A percentile compares a stretch with the other conserved stretches of the same genome.
phyloP scores from a whole-genome alignment of 2,113 vertebrate genomes.

The Pseudopodoces humilis region DNA sequence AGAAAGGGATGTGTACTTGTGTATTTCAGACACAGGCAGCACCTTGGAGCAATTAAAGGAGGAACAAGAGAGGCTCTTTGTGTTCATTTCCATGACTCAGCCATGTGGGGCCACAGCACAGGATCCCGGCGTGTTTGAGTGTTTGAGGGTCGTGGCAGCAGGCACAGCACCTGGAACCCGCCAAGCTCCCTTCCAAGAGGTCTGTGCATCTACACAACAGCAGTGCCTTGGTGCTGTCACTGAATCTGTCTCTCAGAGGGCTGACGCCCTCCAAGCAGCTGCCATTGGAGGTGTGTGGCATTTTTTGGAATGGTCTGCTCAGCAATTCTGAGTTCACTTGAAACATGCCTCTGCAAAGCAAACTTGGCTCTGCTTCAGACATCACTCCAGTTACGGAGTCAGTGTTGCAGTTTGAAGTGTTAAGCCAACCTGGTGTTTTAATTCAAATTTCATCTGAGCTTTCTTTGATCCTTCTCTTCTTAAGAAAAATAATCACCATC shows the following conservation, averaged over 20 bases:
- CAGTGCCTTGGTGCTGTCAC: fast-evolving
- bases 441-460: slow-evolving; percentile 38
- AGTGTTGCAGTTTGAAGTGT: background rate
- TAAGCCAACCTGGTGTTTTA: slow-evolving; percentile 8
- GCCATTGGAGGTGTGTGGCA: fast-evolving
- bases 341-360: background rate
- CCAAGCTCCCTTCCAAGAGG: background rate
- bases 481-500: background rate
- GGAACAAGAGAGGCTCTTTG: background rate
- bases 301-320: background rate
- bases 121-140: fast-evolving
- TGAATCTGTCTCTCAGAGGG: background rate
- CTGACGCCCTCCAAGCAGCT: background rate
- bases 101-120: fast-evolving
- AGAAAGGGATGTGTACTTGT: background rate
- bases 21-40: background rate
- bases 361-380: background rate
- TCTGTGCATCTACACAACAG: background rate
- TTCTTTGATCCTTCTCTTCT: slow-evolving; percentile 33
- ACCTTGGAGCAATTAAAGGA: background rate
- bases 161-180: fast-evolving
- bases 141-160: fast-evolving
- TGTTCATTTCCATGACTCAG: background rate
- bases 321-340: background rate
- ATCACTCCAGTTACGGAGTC: fast-evolving